Conservation (phyloP, 2,888 invertebrate genomes). For the Dorcus parallelipipedus region DNA sequence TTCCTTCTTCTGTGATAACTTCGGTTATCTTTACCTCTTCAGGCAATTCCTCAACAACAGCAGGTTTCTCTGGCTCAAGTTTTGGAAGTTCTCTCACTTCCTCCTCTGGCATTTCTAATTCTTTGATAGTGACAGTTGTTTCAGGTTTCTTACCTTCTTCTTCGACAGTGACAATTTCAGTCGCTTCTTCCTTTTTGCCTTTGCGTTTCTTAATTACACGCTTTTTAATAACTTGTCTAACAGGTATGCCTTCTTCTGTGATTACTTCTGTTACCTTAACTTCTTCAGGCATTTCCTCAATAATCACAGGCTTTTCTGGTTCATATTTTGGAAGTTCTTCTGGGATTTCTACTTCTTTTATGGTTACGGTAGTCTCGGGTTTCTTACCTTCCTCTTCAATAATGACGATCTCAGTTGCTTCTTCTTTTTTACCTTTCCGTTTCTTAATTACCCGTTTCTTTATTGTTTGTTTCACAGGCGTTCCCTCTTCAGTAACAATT, state of each 20-base stretch:
- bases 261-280: constrained; percentile 18
- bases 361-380: constrained; percentile 42
- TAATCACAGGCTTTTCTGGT: constrained; percentile 11
- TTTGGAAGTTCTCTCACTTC: constrained; percentile 19
- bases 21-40: constrained; percentile 26
- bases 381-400: constrained; percentile 35
- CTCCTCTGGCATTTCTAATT: constrained; percentile 25
- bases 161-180: constrained; percentile 40
- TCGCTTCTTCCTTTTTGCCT: constrained; percentile 43
- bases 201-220: constrained; percentile 44
- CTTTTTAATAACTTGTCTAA: constrained; percentile 40
- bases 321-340: constrained; percentile 8
- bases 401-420: constrained; percentile 40
- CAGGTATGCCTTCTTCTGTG: constrained; percentile 21
- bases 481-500: constrained; percentile 35
- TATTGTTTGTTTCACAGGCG: constrained; percentile 31
- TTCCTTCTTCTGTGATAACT: constrained; percentile 12
- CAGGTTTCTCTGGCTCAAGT: constrained; percentile 14
- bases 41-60: constrained; percentile 26
- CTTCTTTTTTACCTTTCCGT: constrained; percentile 28
- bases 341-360: constrained; percentile 20
- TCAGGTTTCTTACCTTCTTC: constrained; percentile 36
- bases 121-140: constrained; percentile 36
- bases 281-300: constrained; percentile 28
- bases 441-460: constrained; percentile 27